Evolutionary conservation across 1,140 invertebrate genomes (phyloP).

Genomic region (Glossosoma conforme): DNA sequence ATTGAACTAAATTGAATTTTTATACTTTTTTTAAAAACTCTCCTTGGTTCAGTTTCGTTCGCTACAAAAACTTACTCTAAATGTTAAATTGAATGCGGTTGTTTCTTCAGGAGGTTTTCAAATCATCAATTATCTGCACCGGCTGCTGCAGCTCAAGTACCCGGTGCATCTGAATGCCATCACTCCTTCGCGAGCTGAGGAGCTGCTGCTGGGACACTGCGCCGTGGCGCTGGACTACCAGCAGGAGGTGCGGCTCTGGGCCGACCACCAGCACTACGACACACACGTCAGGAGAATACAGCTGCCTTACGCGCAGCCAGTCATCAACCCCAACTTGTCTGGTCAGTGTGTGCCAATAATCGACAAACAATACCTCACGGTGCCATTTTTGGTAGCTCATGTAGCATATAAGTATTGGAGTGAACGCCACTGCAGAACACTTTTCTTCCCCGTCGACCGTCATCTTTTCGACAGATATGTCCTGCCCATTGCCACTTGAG

Average conservation of each 20-base stretch:
- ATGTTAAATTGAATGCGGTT: no score
- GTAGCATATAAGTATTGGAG: no score
- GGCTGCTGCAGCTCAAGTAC: constrained; percentile 90
- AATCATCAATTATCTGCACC: constrained; percentile 79
- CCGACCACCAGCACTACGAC: constrained; percentile 77
- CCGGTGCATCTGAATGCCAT: constrained; percentile 84
- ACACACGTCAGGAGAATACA: constrained; percentile 79
- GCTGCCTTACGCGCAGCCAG: constrained; percentile 66
- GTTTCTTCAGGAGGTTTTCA: constrained; percentile 67
- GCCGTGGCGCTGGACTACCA: constrained; percentile 73
- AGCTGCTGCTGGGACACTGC: constrained; percentile 78
- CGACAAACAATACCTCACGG: no score
- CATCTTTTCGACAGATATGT: no score
- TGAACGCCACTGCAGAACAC: no score
- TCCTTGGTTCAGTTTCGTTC: no score
- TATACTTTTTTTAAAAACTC: no score
- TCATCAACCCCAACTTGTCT: constrained; percentile 51
- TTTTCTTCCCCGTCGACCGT: no score
- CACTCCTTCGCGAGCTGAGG: constrained; percentile 80
- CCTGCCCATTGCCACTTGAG: no score
- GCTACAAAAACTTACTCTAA: background rate
- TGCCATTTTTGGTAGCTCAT: no score
- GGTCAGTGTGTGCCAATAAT: constrained; percentile 28
- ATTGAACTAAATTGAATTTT: no score
- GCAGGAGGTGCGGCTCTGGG: constrained; percentile 75